Conservation (phyloP, 2,113 vertebrate species). For the Cephalophus harveyi region DNA sequence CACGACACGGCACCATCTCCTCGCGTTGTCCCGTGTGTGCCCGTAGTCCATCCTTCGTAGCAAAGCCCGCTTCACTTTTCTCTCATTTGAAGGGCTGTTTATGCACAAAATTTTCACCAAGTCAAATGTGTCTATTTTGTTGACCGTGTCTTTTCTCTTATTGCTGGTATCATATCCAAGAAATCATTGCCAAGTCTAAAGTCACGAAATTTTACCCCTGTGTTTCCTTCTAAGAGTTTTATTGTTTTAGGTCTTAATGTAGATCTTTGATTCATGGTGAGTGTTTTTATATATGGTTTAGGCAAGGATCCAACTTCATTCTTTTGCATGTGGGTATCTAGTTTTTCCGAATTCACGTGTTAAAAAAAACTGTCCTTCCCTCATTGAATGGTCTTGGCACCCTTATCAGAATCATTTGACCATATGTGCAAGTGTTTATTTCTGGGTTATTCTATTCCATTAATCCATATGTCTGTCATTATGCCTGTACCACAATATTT, state of each 20-base stretch:
- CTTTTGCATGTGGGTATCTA: background rate
- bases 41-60: slow-evolving; percentile 89
- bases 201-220: background rate
- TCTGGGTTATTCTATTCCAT: background rate
- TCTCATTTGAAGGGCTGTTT: slow-evolving; percentile 34
- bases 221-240: background rate
- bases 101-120: background rate
- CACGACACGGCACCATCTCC: slow-evolving; percentile 92
- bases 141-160: background rate
- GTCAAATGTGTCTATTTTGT: background rate
- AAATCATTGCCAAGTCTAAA: background rate
- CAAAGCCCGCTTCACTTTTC: slow-evolving; percentile 93
- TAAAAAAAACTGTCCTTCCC: background rate
- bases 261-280: background rate
- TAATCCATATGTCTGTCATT: background rate
- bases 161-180: background rate
- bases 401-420: background rate
- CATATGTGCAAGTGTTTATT: background rate
- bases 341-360: background rate
- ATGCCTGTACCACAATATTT: background rate
- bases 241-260: background rate
- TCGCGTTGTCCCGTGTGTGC: slow-evolving; percentile 92
- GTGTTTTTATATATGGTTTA: background rate
- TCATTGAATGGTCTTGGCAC: background rate
- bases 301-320: background rate